phyloP scores from a whole-genome alignment of 2,888 invertebrate species.

The Drosophila peninsularis region DNA sequence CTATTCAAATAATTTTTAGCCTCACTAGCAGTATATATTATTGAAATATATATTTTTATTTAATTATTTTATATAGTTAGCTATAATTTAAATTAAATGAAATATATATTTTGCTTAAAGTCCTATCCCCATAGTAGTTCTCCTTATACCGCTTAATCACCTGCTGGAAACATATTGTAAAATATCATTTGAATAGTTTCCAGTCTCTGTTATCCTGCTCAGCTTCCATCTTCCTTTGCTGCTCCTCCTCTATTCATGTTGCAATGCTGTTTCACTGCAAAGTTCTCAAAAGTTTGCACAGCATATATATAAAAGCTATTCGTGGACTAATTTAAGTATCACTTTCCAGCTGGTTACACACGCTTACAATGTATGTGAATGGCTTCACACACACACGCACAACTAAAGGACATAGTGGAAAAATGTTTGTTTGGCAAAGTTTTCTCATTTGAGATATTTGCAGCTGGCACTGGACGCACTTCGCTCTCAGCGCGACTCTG shows the following conservation, averaged over 20 bases:
- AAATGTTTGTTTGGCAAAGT: conserved; percentile 50
- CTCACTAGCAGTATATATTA: no score
- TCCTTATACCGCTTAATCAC: no score
- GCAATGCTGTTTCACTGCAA: conserved; percentile 1
- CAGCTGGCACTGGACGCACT: conserved; percentile 63
- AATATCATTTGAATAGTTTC: conserved; percentile 2
- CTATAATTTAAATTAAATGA: no score
- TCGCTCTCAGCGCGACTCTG: conserved; percentile 2
- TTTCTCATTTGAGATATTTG: conserved; percentile 72
- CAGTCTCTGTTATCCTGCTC: neutral
- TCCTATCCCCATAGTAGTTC: no score
- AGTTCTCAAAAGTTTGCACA: neutral
- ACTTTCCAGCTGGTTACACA: conserved; percentile 40
- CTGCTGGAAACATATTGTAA: neutral
- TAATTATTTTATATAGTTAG: no score
- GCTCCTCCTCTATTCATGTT: neutral
- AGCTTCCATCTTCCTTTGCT: neutral
- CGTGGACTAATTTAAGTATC: conserved; percentile 27
- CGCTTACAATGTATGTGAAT: conserved; percentile 18
- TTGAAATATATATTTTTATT: no score
- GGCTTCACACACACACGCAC: neutral
- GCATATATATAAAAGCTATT: neutral
- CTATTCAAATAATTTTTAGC: no score
- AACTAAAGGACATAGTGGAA: conserved; percentile 32
- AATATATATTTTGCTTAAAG: no score